Evolutionary conservation across 2,888 invertebrate species (phyloP), one percentile per base, ranked within the genome.

Genomic region (Drosophila maculinotata): DNA sequence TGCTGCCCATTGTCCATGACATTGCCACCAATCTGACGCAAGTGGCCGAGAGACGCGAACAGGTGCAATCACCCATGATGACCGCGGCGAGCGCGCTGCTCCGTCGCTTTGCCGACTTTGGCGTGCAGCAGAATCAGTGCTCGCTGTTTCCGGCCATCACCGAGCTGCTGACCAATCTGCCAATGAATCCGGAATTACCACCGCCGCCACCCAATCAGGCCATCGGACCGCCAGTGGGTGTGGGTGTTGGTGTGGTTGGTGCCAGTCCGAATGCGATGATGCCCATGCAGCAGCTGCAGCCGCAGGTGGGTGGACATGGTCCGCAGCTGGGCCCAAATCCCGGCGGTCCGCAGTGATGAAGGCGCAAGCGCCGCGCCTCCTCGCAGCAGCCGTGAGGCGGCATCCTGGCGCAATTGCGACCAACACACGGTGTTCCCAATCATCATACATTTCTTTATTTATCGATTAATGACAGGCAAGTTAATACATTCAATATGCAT

Each of bases 1-100:
- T 97, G 15, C 93, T 98, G 67, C 98, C 98, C 1, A 93, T 98
- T 67, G 96, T 98, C 41, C 97, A 98, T 91, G 98, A 98, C 91
- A 94, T 96, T 75, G 94, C 94, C 77, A 94, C 95, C 39, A 98
- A 98, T 92, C 93, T 95, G 39, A 97, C 97, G 6, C 96, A 96
- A 89, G 92, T 98, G 63, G 97, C 97, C 0, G 97, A 97, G 90
- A 95, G 96, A 83, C 93, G 96, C 41, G 97, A 97, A 77, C 92
- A 94, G 2, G 90, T 88, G 5, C 92, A 92, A 28, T 93, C 93
- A 6, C 93, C 94, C 0, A 93, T 93, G 1, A 93, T 94, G 72
- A 92, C 94, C 5, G 94, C 95, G 0, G 95, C 94, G 0, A 94
- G 93, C 54, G 92, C 93, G 15, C 93, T 95, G 59, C 91, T 95